These are phyloP conservation scores for Petrolisthes manimaculis DNA, from an alignment of 2,888 invertebrate species.

Conservation along the genomic window DNA sequence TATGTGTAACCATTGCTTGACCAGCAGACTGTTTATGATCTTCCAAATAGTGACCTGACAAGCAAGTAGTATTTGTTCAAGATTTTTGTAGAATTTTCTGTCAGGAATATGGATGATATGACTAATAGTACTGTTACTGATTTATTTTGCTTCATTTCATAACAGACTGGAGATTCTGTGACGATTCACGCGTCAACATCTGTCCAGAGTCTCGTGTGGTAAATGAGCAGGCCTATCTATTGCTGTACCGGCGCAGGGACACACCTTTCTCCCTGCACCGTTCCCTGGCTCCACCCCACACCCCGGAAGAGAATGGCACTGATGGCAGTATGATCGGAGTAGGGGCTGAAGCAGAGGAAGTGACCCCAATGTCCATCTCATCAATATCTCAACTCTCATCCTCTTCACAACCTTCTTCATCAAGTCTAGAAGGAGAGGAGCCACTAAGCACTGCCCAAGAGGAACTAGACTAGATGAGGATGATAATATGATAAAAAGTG, in stretches of 20 bases:
- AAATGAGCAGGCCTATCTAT: constrained; percentile 69
- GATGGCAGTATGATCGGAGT: neutral
- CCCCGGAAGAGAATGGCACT: constrained; percentile 34
- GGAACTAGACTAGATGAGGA: constrained; percentile 58
- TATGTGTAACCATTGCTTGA: too few relatives aligned
- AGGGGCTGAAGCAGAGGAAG: constrained; percentile 47
- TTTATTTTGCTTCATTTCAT: neutral
- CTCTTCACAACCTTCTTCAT: constrained; percentile 61
- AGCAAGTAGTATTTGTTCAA: too few relatives aligned
- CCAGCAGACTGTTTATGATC: too few relatives aligned
- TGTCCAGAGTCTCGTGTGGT: constrained; percentile 67
- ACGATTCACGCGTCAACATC: constrained; percentile 69
- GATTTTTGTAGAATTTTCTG: too few relatives aligned
- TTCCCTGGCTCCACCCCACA: constrained; percentile 30
- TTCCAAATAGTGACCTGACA: too few relatives aligned
- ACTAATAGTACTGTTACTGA: too few relatives aligned
- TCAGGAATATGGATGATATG: too few relatives aligned
- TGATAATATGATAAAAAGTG: neutral
- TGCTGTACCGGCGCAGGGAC: constrained; percentile 69
- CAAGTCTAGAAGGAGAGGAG: constrained; percentile 60
- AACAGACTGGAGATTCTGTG: constrained; percentile 69
- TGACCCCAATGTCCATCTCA: constrained; percentile 62
- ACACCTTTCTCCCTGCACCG: constrained; percentile 52
- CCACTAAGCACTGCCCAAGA: constrained; percentile 62
- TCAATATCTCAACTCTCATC: constrained; percentile 53